Percentiles rank a stretch among this genome's conserved stretches.
Conservation (phyloP, 2,113 vertebrate genomes). For the Elephas maximus region DNA sequence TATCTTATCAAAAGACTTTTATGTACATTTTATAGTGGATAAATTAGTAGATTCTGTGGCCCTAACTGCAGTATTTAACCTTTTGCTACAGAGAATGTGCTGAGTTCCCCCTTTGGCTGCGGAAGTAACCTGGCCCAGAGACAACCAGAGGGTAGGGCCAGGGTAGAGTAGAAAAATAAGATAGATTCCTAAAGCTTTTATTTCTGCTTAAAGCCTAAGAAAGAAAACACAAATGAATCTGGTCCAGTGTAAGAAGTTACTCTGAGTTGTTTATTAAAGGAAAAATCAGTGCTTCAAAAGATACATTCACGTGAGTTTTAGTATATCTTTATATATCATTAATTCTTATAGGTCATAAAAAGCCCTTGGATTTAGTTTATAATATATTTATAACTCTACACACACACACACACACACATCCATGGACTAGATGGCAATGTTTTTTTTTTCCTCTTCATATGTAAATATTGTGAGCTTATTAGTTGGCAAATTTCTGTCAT, state of each 20-base stretch:
- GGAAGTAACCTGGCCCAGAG: background rate
- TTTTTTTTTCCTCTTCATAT: background rate
- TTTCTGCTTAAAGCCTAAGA: conserved; percentile 18
- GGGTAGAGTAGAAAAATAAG: background rate
- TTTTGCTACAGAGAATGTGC: background rate
- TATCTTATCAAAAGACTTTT: background rate
- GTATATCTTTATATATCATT: background rate
- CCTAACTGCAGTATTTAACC: background rate
- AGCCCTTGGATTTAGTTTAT: background rate
- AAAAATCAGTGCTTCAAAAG: background rate
- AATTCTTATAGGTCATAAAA: background rate
- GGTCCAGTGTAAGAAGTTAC: background rate
- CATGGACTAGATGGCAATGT: background rate
- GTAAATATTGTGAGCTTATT: background rate
- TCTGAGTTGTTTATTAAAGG: background rate
- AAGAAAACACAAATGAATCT: background rate
- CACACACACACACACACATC: too few relatives aligned
- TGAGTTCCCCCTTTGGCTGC: background rate
- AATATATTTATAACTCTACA: background rate
- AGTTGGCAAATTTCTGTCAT: too few relatives aligned
- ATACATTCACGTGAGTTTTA: background rate
- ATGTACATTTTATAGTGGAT: background rate
- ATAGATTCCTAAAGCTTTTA: background rate
- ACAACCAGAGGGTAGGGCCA: background rate
- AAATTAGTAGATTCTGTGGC: background rate